Conservation (phyloP, 2,113 vertebrate genomes). For the Elgaria multicarinata region DNA sequence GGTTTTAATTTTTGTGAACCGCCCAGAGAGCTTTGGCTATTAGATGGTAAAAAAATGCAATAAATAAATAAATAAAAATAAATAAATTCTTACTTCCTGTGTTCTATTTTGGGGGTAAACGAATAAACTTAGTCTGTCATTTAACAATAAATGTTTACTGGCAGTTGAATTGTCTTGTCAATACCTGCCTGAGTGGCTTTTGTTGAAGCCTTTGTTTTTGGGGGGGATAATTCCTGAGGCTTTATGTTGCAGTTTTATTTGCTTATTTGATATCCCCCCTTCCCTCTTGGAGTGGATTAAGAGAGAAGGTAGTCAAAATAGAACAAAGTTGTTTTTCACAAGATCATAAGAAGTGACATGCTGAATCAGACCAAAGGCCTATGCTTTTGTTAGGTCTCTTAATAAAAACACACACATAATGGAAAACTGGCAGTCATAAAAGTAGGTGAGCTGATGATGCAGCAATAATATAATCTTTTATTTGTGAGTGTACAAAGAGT, state of each 20-base stretch:
- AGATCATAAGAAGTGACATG: too few relatives aligned
- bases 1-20: too few relatives aligned
- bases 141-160: not conserved
- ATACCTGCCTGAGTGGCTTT: accelerated
- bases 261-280: not conserved
- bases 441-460: accelerated
- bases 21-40: too few relatives aligned
- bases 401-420: not conserved
- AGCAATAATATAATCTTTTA: accelerated
- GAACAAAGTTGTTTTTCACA: not conserved
- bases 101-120: too few relatives aligned
- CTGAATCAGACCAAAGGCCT: too few relatives aligned
- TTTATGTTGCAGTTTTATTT: not conserved
- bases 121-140: not conserved
- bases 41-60: too few relatives aligned
- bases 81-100: not conserved
- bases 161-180: accelerated
- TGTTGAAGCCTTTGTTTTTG: not conserved
- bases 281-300: not conserved
- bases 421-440: not conserved
- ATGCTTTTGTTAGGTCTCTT: not conserved
- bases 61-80: too few relatives aligned
- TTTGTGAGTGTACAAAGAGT: accelerated
- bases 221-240: not conserved
- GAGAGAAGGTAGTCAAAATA: not conserved